phyloP scores from a whole-genome alignment of 2,797 vertebrate species.

The Amblyopsis hoosieri region DNA sequence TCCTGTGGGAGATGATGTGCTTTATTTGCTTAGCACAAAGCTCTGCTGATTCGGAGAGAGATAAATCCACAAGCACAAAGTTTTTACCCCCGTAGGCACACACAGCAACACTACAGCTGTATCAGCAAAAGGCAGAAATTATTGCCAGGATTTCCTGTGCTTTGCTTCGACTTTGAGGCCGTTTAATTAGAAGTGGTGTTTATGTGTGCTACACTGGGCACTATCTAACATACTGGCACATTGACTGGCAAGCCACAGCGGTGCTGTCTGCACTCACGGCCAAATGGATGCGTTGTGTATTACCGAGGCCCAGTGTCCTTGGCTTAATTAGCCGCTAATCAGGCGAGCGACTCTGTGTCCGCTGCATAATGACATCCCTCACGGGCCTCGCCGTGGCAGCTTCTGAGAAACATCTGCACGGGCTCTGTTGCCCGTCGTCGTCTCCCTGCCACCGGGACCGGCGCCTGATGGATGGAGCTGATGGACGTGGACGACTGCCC shows the following conservation, averaged over 20 bases:
- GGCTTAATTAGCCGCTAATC: slow-evolving; percentile 74
- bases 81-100: slow-evolving; percentile 28
- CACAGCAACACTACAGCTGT: slow-evolving; percentile 17
- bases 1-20: slow-evolving; percentile 50
- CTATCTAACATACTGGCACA: slow-evolving; percentile 23
- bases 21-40: slow-evolving; percentile 68
- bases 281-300: slow-evolving; percentile 33
- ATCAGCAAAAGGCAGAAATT: slow-evolving; percentile 28
- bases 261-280: slow-evolving; percentile 16
- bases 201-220: slow-evolving; percentile 35
- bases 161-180: slow-evolving; percentile 30
- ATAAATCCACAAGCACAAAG: slow-evolving; percentile 46
- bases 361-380: slow-evolving; percentile 67
- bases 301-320: slow-evolving; percentile 62
- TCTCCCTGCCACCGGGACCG: slow-evolving; percentile 46
- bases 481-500: slow-evolving; percentile 65
- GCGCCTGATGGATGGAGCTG: slow-evolving; percentile 61
- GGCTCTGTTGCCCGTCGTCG: slow-evolving; percentile 65
- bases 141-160: slow-evolving; percentile 28
- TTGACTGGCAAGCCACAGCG: slow-evolving; percentile 33
- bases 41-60: slow-evolving; percentile 28
- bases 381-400: slow-evolving; percentile 54
- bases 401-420: slow-evolving; percentile 70
- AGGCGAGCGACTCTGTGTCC: slow-evolving; percentile 66
- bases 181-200: slow-evolving; percentile 50